Evolutionary conservation across 1,140 invertebrate species (phyloP), one percentile per base, ranked within the genome.

Genomic region (Scaptomyza montana): DNA sequence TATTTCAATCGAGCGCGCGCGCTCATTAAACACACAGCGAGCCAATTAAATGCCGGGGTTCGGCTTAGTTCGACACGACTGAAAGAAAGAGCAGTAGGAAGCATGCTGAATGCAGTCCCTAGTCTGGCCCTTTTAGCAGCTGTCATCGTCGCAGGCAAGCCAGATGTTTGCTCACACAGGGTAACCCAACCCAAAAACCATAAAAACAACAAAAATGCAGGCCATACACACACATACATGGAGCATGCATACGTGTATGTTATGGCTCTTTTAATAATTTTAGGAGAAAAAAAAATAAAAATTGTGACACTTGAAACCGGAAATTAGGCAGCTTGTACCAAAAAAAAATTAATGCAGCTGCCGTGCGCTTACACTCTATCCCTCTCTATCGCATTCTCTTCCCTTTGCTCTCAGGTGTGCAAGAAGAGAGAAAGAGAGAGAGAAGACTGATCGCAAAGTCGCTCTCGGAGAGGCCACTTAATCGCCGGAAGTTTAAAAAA

Each of bases 251-350:
- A 47, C 21, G 70, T 78, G 71, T 86, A 69, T 78, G 79, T 86
- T 87, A 87, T 82, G 82, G 78, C 78, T 86, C 84, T 78, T 87
- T 87, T 79, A 77, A 81, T 82, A 76, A 86, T 81, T 80, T 81
- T 87, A 47, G 67, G 16, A 49, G 65, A 46, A 72, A 49, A 74
- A 77, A 78, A 79, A 67, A 59, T 39, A 74, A 77, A 78, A 84
- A 67, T 75, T 74, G 67, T 87, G 82, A 87, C 82, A 87, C 76
- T 87, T 82, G 82, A 87, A 87, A 87, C 82, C 82, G 82, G 82
- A 87, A 87, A 87, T 87, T 89, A 89, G 79, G 65, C 75, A 75
- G 75, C 72, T 77, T 77, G 65, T 64, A 57, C 57, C 60, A 75
- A 75, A 71, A 78, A 74, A 78, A 74, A 66, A 57, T 46, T 55